Conservation (phyloP, 2,113 vertebrate genomes). For the Colinus virginianus region DNA sequence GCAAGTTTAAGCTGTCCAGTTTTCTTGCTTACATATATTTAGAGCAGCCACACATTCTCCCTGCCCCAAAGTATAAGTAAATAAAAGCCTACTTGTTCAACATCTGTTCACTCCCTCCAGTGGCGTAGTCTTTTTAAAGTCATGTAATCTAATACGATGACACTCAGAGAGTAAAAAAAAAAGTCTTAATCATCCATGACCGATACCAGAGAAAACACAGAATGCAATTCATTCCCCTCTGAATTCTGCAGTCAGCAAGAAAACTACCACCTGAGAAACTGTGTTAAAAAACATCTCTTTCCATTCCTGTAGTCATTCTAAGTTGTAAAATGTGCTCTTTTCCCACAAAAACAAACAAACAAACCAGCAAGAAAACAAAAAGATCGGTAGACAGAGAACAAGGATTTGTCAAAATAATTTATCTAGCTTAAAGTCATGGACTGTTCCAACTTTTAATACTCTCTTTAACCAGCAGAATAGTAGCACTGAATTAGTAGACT, state of each 20-base stretch:
- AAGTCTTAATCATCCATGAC: background rate
- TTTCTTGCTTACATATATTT: background rate
- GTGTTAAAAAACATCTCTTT: background rate
- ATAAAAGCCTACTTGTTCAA: background rate
- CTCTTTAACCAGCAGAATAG: background rate
- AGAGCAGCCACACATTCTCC: background rate
- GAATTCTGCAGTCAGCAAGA: background rate
- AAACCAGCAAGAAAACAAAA: background rate
- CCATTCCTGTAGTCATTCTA: background rate
- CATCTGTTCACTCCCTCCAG: background rate
- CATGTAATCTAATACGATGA: background rate
- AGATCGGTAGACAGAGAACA: constrained; percentile 9
- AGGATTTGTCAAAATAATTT: constrained; percentile 34
- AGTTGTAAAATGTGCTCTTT: background rate
- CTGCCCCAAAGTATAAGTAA: background rate
- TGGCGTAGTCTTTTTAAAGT: background rate
- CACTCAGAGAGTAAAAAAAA: background rate
- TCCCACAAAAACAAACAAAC: background rate
- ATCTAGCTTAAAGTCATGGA: background rate
- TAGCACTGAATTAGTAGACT: background rate
- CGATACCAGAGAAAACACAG: background rate
- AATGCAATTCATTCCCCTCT: background rate
- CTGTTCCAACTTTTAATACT: background rate
- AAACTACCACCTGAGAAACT: background rate
- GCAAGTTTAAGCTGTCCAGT: background rate